A percentile compares a stretch with the other conserved stretches of the same genome.
These are phyloP conservation scores for Danionella cerebrum DNA, from an alignment of 2,113 vertebrate genomes.

Conservation along the genomic window DNA sequence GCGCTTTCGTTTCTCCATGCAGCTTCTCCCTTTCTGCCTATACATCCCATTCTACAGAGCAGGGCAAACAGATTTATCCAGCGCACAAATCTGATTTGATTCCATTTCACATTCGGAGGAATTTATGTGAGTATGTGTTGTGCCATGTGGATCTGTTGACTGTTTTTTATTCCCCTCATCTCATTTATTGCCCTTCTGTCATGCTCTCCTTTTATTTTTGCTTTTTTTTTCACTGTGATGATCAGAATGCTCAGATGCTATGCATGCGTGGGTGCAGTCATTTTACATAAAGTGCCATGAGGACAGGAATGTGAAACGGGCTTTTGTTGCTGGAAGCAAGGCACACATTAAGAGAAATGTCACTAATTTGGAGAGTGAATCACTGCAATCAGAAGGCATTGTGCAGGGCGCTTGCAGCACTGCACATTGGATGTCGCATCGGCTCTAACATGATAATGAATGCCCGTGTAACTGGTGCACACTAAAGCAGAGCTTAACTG, in stretches of 20 bases:
- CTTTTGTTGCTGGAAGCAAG: constrained; percentile 54
- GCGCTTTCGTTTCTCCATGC: constrained; percentile 18
- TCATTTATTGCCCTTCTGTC: background rate
- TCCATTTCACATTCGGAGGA: constrained; percentile 38
- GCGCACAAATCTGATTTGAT: constrained; percentile 34
- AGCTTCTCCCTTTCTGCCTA: background rate
- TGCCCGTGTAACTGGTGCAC: constrained; percentile 36
- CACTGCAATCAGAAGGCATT: constrained; percentile 52
- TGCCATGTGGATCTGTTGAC: background rate
- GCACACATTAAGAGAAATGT: constrained; percentile 42
- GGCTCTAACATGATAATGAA: constrained; percentile 36
- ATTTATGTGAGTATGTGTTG: constrained; percentile 7
- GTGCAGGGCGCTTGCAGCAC: constrained; percentile 18
- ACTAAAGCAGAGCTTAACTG: constrained; percentile 24
- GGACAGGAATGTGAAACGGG: constrained; percentile 46
- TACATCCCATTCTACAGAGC: constrained; percentile 41
- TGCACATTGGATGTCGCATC: constrained; percentile 29
- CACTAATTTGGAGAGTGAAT: constrained; percentile 50
- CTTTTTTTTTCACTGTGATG: constrained; percentile 36
- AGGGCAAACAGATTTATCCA: constrained; percentile 39
- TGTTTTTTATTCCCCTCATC: constrained; percentile 13
- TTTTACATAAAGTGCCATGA: constrained; percentile 49
- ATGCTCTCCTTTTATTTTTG: background rate
- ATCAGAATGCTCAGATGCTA: constrained; percentile 48
- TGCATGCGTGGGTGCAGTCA: constrained; percentile 48